Evolutionary conservation across 2,113 vertebrate species (phyloP).

Genomic region (Xiphias gladius): DNA sequence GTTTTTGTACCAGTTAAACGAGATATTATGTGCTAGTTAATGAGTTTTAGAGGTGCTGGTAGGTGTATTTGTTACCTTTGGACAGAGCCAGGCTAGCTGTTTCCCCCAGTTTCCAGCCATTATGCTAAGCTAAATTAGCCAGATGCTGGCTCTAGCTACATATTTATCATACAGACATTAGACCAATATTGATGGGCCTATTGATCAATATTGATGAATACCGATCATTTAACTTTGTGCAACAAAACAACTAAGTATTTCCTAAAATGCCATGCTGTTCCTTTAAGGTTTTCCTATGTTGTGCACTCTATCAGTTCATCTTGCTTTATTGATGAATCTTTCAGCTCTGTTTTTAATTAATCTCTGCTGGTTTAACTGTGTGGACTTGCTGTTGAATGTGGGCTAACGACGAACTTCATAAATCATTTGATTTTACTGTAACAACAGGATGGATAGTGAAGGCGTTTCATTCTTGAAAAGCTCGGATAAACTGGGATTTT

Average conservation of each 20-base stretch:
- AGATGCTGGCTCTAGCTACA: neutral
- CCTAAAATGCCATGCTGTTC: constrained; percentile 13
- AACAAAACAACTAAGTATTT: constrained; percentile 16
- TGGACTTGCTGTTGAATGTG: neutral
- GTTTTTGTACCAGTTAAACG: too few relatives aligned
- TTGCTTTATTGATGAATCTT: constrained; percentile 11
- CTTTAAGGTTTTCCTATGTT: neutral
- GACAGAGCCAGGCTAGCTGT: neutral
- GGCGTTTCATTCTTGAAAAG: constrained; percentile 12
- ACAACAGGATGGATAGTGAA: neutral
- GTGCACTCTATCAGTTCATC: neutral
- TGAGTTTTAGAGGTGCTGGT: neutral
- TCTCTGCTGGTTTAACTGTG: constrained; percentile 26
- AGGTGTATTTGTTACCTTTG: neutral
- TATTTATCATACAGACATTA: neutral
- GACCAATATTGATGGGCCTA: neutral
- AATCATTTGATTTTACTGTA: neutral
- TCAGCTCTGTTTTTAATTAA: constrained; percentile 25
- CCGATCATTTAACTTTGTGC: neutral
- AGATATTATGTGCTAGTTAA: too few relatives aligned
- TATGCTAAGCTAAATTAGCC: neutral
- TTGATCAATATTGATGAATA: neutral
- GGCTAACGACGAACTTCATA: constrained; percentile 5
- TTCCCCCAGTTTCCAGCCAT: neutral
- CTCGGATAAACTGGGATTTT: constrained; percentile 26